Conservation (phyloP, 2,888 invertebrate species). For the Drosophila robusta region DNA sequence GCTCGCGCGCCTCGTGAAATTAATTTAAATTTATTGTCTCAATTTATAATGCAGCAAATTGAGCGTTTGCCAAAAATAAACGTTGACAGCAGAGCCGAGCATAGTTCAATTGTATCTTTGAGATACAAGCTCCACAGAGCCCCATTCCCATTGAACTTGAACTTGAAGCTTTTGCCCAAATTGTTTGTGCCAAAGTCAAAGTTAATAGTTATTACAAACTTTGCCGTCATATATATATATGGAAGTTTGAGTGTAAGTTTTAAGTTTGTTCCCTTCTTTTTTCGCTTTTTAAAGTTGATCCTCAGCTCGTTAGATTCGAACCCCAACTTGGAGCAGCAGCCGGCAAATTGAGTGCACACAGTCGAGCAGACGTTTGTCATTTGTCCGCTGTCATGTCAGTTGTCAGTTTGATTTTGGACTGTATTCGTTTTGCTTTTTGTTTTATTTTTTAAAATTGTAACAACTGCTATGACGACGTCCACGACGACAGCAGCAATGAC, state of each 20-base stretch:
- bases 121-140: conserved; percentile 21
- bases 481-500: conserved; percentile 22
- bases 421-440: conserved; percentile 19
- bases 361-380: conserved; percentile 74
- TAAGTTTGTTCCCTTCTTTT: neutral
- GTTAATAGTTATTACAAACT: conserved; percentile 69
- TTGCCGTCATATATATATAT: conserved; percentile 40
- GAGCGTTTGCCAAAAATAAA: conserved; percentile 70
- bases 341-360: conserved; percentile 73
- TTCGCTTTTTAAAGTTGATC: conserved; percentile 47
- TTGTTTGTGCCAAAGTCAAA: conserved; percentile 72
- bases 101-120: conserved; percentile 60
- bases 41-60: conserved; percentile 76
- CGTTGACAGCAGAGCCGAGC: conserved; percentile 46
- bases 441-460: conserved; percentile 60
- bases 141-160: conserved; percentile 71
- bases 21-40: conserved; percentile 80
- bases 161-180: conserved; percentile 59
- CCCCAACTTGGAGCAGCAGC: conserved; percentile 11
- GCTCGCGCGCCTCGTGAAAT: conserved; percentile 44
- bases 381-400: conserved; percentile 81
- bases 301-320: conserved; percentile 52
- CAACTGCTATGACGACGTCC: conserved; percentile 62
- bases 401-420: conserved; percentile 80
- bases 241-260: conserved; percentile 35